A percentile compares a stretch with the other conserved stretches of the same genome.
These are phyloP conservation scores for Egretta garzetta DNA, from an alignment of 2,113 vertebrate genomes.

Conservation along the genomic window DNA sequence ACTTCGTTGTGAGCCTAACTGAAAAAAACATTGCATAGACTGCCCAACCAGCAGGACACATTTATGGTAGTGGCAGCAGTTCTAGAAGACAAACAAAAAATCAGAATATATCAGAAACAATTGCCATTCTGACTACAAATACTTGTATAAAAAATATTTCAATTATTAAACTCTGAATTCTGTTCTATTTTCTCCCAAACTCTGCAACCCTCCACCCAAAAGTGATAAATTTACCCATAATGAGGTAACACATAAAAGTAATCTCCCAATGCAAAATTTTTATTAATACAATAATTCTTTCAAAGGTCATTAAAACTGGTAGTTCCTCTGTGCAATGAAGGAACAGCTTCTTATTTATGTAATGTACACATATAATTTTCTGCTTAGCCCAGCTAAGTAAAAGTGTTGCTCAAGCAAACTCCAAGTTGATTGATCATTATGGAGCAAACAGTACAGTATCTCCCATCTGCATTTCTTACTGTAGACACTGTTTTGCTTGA, in stretches of 20 bases:
- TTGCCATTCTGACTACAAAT: not conserved
- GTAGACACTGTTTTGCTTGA: not conserved
- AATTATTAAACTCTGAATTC: not conserved
- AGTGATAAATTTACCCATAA: not conserved
- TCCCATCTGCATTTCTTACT: not conserved
- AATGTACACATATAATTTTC: not conserved
- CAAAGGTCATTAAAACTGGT: not conserved
- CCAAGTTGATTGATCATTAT: not conserved
- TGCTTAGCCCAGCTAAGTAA: not conserved
- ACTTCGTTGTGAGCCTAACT: not conserved
- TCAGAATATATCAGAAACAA: not conserved
- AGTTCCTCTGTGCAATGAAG: not conserved
- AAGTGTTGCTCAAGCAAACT: not conserved
- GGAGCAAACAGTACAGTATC: not conserved
- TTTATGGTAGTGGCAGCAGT: not conserved
- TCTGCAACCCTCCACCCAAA: not conserved
- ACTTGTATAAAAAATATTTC: not conserved
- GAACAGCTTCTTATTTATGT: constrained; percentile 5
- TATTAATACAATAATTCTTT: constrained; percentile 50
- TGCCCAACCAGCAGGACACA: not conserved
- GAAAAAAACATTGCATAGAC: not conserved
- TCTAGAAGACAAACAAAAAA: not conserved
- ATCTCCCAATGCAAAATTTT: not conserved
- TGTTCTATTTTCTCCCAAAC: not conserved
- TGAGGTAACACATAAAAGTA: constrained; percentile 4